These are phyloP conservation scores for Drosophila phalerata DNA, from an alignment of 2,888 invertebrate species.

Conservation along the genomic window DNA sequence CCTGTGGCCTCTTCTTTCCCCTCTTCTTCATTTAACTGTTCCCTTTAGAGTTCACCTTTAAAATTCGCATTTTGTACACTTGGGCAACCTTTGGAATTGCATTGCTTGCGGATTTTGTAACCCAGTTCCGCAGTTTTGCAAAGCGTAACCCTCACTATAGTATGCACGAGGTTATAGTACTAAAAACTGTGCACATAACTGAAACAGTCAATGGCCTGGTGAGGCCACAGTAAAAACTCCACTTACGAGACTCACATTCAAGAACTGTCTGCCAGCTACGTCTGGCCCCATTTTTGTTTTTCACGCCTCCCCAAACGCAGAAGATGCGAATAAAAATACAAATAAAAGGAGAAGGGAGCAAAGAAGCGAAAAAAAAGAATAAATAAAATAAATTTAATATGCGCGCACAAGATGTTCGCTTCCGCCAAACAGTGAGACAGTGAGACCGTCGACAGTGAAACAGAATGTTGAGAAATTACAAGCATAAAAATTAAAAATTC, in stretches of 20 bases:
- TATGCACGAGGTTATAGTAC: constrained; percentile 30
- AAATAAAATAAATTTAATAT: constrained; percentile 74
- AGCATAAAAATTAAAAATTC: constrained; percentile 83
- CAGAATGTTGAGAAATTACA: constrained; percentile 76
- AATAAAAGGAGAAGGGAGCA: constrained; percentile 24
- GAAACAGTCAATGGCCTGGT: constrained; percentile 55
- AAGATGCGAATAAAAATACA: constrained; percentile 33
- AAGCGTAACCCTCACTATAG: constrained; percentile 7
- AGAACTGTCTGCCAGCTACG: constrained; percentile 33
- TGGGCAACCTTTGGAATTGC: constrained; percentile 29
- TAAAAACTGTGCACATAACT: constrained; percentile 32
- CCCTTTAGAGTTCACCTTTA: constrained; percentile 21
- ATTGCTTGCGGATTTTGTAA: constrained; percentile 38
- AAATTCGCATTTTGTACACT: constrained; percentile 22
- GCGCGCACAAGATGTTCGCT: constrained; percentile 73
- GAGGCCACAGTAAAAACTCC: constrained; percentile 48
- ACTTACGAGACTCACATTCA: constrained; percentile 41
- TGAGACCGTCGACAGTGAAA: constrained; percentile 32
- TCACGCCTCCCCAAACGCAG: constrained; percentile 66
- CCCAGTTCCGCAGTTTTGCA: constrained; percentile 33
- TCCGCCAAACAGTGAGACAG: constrained; percentile 26
- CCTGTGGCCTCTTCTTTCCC: not conserved
- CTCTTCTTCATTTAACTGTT: not conserved
- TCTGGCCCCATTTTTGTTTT: constrained; percentile 26
- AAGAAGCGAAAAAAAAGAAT: constrained; percentile 37